phyloP scores from a whole-genome alignment of 2,888 invertebrate species.

The Allacma fusca region DNA sequence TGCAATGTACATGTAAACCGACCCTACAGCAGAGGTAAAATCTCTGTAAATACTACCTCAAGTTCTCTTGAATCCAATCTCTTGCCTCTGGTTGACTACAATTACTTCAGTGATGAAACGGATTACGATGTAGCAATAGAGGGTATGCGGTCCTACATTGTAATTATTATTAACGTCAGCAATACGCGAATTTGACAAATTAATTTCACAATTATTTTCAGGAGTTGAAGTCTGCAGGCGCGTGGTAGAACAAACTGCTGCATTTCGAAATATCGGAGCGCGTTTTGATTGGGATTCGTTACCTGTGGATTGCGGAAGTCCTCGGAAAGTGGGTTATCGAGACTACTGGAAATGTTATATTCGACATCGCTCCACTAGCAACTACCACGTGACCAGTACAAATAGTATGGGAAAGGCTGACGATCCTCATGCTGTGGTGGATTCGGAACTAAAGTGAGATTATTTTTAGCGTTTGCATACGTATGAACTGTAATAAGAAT shows the following conservation, averaged over 20 bases:
- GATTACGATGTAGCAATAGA: conserved; percentile 26
- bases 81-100: conserved; percentile 19
- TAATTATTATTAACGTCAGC: too few species aligned
- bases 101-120: conserved; percentile 21
- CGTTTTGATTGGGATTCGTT: not conserved
- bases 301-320: not conserved
- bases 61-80: not conserved
- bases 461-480: not conserved
- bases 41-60: not conserved
- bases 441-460: conserved; percentile 10
- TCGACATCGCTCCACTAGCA: not conserved
- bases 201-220: not conserved
- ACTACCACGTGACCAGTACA: not conserved
- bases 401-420: conserved; percentile 1
- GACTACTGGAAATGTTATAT: conserved; percentile 22
- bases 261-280: conserved; percentile 20
- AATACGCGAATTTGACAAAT: too few species aligned
- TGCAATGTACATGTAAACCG: conserved; percentile 21
- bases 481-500: too few species aligned
- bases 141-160: too few species aligned
- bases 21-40: conserved; percentile 14
- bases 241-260: conserved; percentile 15
- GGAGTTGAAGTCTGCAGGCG: not conserved
- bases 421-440: conserved; percentile 18
- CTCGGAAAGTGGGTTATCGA: not conserved